Evolutionary conservation across 2,888 invertebrate genomes (phyloP).

Genomic region (Calameuta idolon): DNA sequence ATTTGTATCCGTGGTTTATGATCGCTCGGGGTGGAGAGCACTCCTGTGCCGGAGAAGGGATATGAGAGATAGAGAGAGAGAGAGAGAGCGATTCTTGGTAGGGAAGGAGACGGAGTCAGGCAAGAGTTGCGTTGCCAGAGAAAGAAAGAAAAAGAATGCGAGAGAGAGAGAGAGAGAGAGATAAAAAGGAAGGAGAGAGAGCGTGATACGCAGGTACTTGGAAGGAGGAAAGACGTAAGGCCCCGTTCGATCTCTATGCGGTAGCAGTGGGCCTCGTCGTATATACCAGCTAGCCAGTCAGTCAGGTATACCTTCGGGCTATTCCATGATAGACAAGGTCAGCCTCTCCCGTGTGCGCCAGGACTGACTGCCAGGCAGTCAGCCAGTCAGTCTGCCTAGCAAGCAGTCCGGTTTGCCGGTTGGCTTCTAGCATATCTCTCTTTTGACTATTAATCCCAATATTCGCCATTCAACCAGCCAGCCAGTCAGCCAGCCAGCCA

Average conservation of each 20-base stretch:
- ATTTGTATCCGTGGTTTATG: conserved; percentile 46
- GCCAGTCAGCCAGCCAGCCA: too few species aligned
- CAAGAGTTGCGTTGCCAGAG: not conserved
- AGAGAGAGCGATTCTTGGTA: conserved; percentile 16
- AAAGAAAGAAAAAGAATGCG: conserved; percentile 22
- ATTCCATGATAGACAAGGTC: conserved; percentile 65
- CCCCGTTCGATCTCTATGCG: conserved; percentile 41
- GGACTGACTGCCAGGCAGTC: conserved; percentile 30
- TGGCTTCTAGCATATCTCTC: too few species aligned
- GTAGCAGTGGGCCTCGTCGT: conserved; percentile 37
- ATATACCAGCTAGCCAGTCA: conserved; percentile 48
- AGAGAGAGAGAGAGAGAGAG: conserved; percentile 10
- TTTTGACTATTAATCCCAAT: too few species aligned
- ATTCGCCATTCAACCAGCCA: too few species aligned
- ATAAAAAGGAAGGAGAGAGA: conserved; percentile 3
- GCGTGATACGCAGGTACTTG: not conserved
- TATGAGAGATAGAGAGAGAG: conserved; percentile 32
- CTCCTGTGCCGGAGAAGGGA: conserved; percentile 26
- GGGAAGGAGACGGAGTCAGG: too few species aligned
- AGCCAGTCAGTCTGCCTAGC: conserved; percentile 16
- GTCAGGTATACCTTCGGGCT: conserved; percentile 63
- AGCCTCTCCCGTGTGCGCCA: conserved; percentile 54
- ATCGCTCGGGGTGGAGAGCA: conserved; percentile 28
- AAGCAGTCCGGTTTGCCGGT: conserved; percentile 8
- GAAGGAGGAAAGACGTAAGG: not conserved